Base-by-base conservation (phyloP, 2,113 vertebrate species). In the Corythaixoides concolor region DNA sequence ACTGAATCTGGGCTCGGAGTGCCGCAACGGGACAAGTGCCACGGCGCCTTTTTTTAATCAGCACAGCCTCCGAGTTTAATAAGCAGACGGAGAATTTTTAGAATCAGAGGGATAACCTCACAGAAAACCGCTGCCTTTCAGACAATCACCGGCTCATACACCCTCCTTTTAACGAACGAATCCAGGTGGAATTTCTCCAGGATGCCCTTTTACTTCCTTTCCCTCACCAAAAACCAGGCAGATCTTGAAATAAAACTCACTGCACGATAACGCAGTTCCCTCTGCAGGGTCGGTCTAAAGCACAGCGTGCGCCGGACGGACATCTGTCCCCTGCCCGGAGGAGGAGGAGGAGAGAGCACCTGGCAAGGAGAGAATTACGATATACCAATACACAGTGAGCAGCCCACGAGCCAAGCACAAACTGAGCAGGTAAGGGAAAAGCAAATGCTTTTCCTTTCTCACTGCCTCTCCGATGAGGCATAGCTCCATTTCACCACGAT, bases 81-180 rank as follows among this genome's bases (percentile, higher is more conserved):
- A 91, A 83, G 69, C 93, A 77, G 76, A 22, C 67, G 33, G 8
- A 49, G 4, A 58, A n/a, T 6, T 32, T 37, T 39, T 50, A 67
- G 82, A 82, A 88, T 92, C 58, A 67, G 89, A 92, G 92, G 86
- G 59, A n/a, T 8, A 80, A 72, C 70, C 91, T 59, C 83, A 67
- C 3, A 35, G 92, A 47, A 85, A 96, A 43, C 26, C 5, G 62
- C 27, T 82, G 95, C 92, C 92, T 90, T 73, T 62, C 88, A 35
- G 52, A 45, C 30, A 93, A 59, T 52, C 88, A 85, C 59, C 73
- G 59, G 49, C 68, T 76, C 52, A 79, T 43, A 50, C 77, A 85
- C 12, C 72, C 91, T 93, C 94, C 89, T 93, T 96, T 84, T 50
- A 84, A 73, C 60, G 88, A 47, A n/a, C n/a, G 88, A 85, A 95